Evolutionary conservation across 2,888 invertebrate species (phyloP).

Genomic region (Orchesella flavescens): DNA sequence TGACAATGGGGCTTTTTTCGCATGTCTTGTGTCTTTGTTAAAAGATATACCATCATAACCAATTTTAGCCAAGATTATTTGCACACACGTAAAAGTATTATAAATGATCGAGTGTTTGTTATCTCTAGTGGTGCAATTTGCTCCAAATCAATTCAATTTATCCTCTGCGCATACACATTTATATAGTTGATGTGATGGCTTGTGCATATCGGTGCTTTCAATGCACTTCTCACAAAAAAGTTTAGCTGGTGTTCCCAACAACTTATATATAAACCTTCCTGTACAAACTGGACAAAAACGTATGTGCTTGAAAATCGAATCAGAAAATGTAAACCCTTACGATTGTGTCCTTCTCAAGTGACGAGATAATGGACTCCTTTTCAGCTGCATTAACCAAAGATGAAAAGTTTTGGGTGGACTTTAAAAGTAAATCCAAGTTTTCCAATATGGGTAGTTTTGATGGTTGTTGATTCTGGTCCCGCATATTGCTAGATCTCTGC

Average conservation of each 20-base stretch:
- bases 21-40: too few relatives aligned
- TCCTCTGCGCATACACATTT: not conserved
- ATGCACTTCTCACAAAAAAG: not conserved
- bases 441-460: constrained; percentile 24
- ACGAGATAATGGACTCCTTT: constrained; percentile 35
- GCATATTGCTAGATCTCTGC: not conserved
- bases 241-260: not conserved
- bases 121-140: too few relatives aligned
- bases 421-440: constrained; percentile 48
- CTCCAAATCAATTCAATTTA: too few relatives aligned
- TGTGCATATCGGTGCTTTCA: too few relatives aligned
- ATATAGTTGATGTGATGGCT: not conserved
- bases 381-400: constrained; percentile 38
- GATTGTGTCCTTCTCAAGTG: constrained; percentile 54
- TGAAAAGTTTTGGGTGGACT: constrained; percentile 43
- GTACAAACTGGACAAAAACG: not conserved
- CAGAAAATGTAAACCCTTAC: constrained; percentile 39
- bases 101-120: too few relatives aligned
- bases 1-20: too few relatives aligned
- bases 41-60: too few relatives aligned
- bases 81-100: too few relatives aligned
- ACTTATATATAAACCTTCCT: not conserved
- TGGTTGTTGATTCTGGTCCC: not conserved
- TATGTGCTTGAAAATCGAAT: not conserved
- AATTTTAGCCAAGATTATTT: too few relatives aligned